Conservation (phyloP, 2,888 invertebrate genomes). For the Blastobasis lacticolella region DNA sequence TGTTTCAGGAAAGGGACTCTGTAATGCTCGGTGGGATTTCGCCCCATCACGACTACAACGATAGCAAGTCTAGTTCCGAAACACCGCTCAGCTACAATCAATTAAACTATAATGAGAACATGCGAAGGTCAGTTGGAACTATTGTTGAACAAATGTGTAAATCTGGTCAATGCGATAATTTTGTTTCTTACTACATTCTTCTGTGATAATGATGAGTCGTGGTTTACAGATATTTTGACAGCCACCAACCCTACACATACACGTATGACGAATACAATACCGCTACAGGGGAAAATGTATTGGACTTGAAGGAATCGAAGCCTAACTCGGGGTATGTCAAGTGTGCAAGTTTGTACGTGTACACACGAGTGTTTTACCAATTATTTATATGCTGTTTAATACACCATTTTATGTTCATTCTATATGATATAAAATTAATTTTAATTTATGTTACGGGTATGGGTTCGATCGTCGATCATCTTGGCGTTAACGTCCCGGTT, state of each 20-base stretch:
- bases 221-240: constrained; percentile 37
- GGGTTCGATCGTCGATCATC: background rate
- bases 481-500: too few species aligned
- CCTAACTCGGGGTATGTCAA: constrained; percentile 14
- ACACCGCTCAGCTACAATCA: constrained; percentile 89
- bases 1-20: constrained; percentile 81
- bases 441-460: background rate
- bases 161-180: too few species aligned
- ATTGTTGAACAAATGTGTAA: background rate
- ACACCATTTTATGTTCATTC: background rate
- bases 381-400: background rate
- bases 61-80: constrained; percentile 85
- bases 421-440: constrained; percentile 1
- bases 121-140: constrained; percentile 70
- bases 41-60: constrained; percentile 86
- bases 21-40: constrained; percentile 90
- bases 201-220: background rate
- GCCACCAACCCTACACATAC: constrained; percentile 23
- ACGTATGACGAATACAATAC: constrained; percentile 20
- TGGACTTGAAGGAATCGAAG: constrained; percentile 9
- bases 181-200: too few species aligned
- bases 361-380: too few species aligned
- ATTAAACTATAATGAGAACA: constrained; percentile 88
- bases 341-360: too few species aligned
- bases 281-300: constrained; percentile 14